Evolutionary conservation across 1,140 invertebrate species (phyloP), one percentile per base, ranked within the genome.

Genomic region (Babylonia areolata): DNA sequence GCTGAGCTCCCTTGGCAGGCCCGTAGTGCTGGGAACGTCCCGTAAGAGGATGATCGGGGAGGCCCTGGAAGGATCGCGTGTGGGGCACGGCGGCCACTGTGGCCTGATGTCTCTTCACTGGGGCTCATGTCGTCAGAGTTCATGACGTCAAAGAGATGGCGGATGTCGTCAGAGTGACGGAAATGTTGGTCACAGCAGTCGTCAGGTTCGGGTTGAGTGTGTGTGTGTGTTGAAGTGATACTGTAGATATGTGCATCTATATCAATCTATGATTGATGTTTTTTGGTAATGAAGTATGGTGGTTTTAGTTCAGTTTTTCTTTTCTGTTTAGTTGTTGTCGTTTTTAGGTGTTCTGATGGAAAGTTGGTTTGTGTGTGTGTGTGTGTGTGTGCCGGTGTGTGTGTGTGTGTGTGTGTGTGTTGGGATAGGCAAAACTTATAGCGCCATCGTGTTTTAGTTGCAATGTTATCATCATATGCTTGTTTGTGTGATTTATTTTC

Each of bases 131-230:
- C 31, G 73, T 75, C 12, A 33, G 73, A 23, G 73, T 75, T 6
- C 73, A 75, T 35, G 73, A 75, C 73, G 73, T 75, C 0, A 9
- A 35, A 12, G 73, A 75, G 73, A 75, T 75, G 73, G 33, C 17
- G n/a, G 73, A 75, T 37, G 73, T 75, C 33, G 73, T 75, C 73
- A 75, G 73, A 35, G 73, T 75, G 33, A 75, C 73, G 33, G 73
- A 75, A 33, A 39, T 17, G 33, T 9, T 75, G 33, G 31, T 75
- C 5, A 51, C 28, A n/a, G 58, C 5, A 12, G 58, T 64, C 58
- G 58, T 64, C 9, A 11, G 58, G 46, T 51, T 51, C 2, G 46
- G 46, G 9, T 51, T 51, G 46, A 1, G 9, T 9, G 0, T 51
- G 46, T 5, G 5, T 5, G 42, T 46, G 42, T 5, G 42, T 46